Percentiles rank a stretch among this genome's conserved stretches.
phyloP scores from a whole-genome alignment of 64 coral and sea anemone species.

The Actinia equina region DNA sequence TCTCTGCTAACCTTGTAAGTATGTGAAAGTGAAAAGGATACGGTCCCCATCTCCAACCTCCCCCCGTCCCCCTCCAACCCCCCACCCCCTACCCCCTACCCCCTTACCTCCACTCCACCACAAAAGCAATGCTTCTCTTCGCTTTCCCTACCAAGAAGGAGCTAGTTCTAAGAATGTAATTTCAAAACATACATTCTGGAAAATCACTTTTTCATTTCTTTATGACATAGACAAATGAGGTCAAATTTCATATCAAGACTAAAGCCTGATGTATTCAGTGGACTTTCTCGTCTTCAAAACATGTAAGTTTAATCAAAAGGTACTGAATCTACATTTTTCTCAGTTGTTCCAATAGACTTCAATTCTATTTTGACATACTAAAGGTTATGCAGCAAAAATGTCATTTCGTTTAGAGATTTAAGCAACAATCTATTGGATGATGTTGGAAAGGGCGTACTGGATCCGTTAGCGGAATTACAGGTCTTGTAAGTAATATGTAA shows the following conservation, averaged over 20 bases:
- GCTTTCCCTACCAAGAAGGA: no score
- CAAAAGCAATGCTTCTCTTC: no score
- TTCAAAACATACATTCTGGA: no score
- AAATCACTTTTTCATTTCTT: not conserved
- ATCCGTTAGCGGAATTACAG: not conserved
- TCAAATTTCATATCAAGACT: slow-evolving; percentile 1
- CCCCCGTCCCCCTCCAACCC: no score
- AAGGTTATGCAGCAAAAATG: not conserved
- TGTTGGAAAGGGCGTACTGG: not conserved
- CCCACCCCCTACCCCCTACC: no score
- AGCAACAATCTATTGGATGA: slow-evolving; percentile 5
- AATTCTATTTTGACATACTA: not conserved
- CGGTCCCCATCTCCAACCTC: not conserved
- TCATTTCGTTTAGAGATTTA: not conserved
- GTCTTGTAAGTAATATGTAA: not conserved
- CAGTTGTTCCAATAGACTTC: no score
- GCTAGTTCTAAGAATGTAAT: no score
- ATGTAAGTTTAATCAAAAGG: not conserved
- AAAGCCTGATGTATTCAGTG: not conserved
- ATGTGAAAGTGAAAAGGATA: not conserved
- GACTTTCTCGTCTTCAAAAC: not conserved
- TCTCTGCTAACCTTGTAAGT: slow-evolving; percentile 2
- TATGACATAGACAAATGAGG: not conserved
- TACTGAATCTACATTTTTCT: not conserved
- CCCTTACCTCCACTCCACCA: not conserved